These are phyloP conservation scores for Babyrousa celebensis DNA, from an alignment of 2,797 vertebrate species.

Conservation along the genomic window DNA sequence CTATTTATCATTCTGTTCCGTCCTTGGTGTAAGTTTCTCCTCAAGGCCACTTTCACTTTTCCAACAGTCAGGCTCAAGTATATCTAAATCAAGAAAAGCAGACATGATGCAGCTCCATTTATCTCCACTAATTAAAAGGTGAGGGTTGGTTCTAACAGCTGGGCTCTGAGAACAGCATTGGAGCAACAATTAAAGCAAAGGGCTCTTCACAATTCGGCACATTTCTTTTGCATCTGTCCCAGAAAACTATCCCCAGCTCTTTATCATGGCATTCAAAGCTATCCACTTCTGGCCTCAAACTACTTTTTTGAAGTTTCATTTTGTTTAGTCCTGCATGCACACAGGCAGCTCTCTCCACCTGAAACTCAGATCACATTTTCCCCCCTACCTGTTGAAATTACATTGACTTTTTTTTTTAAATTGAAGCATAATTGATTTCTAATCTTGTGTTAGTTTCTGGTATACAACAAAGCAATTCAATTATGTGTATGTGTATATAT, in stretches of 20 bases:
- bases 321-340: background rate
- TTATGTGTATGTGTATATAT: background rate
- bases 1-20: conserved; percentile 89
- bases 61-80: conserved; percentile 88
- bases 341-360: background rate
- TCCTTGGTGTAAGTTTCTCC: conserved; percentile 90
- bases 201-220: background rate
- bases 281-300: background rate
- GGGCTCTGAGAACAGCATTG: background rate
- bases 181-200: background rate
- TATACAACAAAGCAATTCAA: background rate
- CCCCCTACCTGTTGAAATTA: background rate
- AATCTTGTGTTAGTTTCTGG: background rate
- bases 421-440: background rate
- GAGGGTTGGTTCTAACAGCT: background rate
- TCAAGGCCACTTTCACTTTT: conserved; percentile 89
- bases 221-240: conserved; percentile 34
- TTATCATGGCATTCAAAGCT: conserved; percentile 6
- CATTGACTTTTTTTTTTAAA: background rate
- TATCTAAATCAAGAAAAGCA: conserved; percentile 86
- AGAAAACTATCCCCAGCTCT: conserved; percentile 9
- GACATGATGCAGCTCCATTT: conserved; percentile 88
- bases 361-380: background rate
- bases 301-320: background rate
- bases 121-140: conserved; percentile 87